Evolutionary conservation across 2,797 vertebrate species (phyloP), one percentile per base, ranked within the genome.

Genomic region (Coccyzus lansbergi): DNA sequence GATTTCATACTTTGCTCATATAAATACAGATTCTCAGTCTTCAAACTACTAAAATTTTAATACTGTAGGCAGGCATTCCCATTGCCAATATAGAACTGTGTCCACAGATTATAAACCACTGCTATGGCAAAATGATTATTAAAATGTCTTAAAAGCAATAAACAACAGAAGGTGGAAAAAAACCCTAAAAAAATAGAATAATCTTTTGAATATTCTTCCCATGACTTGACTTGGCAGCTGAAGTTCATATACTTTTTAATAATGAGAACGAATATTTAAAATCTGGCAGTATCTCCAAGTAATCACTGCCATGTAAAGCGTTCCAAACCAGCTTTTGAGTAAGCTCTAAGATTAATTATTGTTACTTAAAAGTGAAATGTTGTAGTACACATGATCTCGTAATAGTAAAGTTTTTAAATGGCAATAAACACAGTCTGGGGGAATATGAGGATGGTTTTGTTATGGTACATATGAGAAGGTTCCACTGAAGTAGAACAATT

Each of bases 401-500:
- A 85, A 9, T 1, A 64, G 52, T 83, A 53, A 96, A 91, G 29
- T 77, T 67, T 95, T 93, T 90, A 94, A 96, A 92, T 77, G 58
- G 62, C 59, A 95, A 94, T 79, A 86, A 96, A 93, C 55, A 72
- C 28, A 92, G n/a, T 40, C 44, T 56, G 34, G 25, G 40, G 42
- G 65, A 96, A 83, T 42, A 12, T n/a, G 42, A 94, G 19, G 14
- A 15, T 52, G 42, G 19, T 86, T 77, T 49, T 79, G 19, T 59
- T 83, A 86, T 9, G 77, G 36, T 46, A 79, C 67, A 79, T 79
- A 55, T 88, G 76, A 90, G 68, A 82, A n/a, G 59, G 59, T 79
- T 90, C 82, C 40, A 80, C 51, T 90, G 94, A 79, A 10, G 12
- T 60, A 70, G 11, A 34, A 14, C 31, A 90, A 62, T 68, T 60